phyloP scores from a whole-genome alignment of 2,113 vertebrate species.

The Heterocephalus glaber region DNA sequence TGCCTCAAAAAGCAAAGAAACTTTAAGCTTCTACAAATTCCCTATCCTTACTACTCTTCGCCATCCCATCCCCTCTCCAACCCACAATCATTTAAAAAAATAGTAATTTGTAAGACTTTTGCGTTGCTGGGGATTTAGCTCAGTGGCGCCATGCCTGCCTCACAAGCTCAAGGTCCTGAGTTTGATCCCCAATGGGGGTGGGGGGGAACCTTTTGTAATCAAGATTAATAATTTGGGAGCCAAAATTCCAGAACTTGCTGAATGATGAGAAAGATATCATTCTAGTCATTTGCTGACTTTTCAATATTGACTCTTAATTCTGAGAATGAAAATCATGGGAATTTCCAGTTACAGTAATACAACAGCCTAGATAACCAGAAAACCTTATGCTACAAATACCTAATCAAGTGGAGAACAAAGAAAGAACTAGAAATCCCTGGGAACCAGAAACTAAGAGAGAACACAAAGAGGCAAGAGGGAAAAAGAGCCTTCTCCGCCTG shows the following conservation, averaged over 20 bases:
- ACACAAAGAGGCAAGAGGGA: neutral
- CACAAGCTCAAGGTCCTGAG: too few relatives aligned
- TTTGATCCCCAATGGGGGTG: too few relatives aligned
- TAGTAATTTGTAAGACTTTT: neutral
- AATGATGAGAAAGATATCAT: neutral
- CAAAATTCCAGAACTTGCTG: constrained; percentile 18
- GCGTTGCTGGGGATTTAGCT: too few relatives aligned
- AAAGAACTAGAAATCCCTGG: constrained; percentile 60
- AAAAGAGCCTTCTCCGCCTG: neutral
- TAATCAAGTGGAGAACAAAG: neutral
- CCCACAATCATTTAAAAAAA: neutral
- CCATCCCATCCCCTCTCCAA: neutral
- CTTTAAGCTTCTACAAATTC: neutral
- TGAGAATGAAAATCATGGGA: constrained; percentile 65
- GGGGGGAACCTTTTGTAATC: neutral
- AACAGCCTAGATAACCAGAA: constrained; percentile 26
- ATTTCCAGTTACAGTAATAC: constrained; percentile 47
- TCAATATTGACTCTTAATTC: neutral
- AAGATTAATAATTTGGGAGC: neutral
- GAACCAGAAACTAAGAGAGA: constrained; percentile 23
- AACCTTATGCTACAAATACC: neutral
- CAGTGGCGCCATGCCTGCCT: too few relatives aligned
- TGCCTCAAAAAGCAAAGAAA: neutral
- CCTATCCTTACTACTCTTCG: neutral
- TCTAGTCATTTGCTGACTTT: constrained; percentile 16